Evolutionary conservation across 2,797 vertebrate genomes (phyloP), one percentile per base, ranked within the genome.

Genomic region (Novumbra hubbsi): DNA sequence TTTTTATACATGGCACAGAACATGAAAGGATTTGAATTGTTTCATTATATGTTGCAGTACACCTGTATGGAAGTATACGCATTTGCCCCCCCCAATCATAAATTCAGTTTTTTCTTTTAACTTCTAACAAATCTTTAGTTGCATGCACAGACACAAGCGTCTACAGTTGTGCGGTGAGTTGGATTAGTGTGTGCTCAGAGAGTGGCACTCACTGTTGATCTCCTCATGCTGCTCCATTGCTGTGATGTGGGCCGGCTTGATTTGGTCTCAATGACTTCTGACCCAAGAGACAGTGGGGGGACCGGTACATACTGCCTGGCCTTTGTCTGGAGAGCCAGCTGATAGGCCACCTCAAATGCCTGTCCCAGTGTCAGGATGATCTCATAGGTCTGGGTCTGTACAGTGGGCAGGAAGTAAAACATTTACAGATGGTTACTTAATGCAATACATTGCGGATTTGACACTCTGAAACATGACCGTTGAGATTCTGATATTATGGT

Each of bases 261-360:
- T 91, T 96, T 97, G n/a, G 95, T 96, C 85, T 98, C 96, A 0
- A 95, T 86, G 70, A 81, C 91, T 87, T 98, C 97, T 0, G 93
- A 89, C 77, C 32, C 75, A 62, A 86, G 78, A 69, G 90, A 88
- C 2, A 83, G 81, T 6, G 93, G 81, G 64, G 93, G 88, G 4
- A 89, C 72, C 0, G 93, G 89, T 4, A 89, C 73, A 0, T 93
- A 92, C 60, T 94, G 91, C 87, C 95, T 94, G 57, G 94, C 93
- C 89, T 60, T 60, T 80, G 96, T 97, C 89, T 99, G 98, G 72
- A 99, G 94, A 73, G 98, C 97, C 80, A 99, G 94, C 92, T 99
- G 98, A 91, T 99, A 99, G 85, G 98, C 98, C 11, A 99, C 97
- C 88, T 99, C 98, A 0, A 99, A 99, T 0, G 98, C 98, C 91